Conservation (phyloP, 2,888 invertebrate genomes). For the Smittia aterrima region DNA sequence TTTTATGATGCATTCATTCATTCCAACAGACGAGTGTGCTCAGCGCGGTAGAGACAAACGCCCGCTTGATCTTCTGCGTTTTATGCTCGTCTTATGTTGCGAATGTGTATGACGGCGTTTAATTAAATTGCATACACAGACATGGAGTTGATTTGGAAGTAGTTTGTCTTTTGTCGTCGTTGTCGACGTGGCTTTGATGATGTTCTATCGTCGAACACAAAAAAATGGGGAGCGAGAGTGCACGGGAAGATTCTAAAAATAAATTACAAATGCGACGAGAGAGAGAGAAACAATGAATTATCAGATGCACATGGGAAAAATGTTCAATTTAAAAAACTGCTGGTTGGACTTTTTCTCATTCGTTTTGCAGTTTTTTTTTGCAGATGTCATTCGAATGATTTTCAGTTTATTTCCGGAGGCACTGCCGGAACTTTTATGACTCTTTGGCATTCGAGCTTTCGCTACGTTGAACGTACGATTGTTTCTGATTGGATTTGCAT, state of each 20-base stretch:
- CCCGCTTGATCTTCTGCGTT: not conserved
- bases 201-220: not conserved
- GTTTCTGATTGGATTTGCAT: too few relatives aligned
- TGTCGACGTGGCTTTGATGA: not conserved
- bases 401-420: slow-evolving; percentile 35
- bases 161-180: not conserved
- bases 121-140: slow-evolving; percentile 31
- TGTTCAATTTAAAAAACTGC: slow-evolving; percentile 3
- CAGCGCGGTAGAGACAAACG: not conserved
- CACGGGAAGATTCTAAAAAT: slow-evolving; percentile 15
- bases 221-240: not conserved
- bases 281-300: slow-evolving; percentile 12
- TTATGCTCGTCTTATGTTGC: slow-evolving; percentile 7
- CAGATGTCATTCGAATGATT: slow-evolving; percentile 36
- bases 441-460: slow-evolving; percentile 1
- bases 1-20: slow-evolving; percentile 38
- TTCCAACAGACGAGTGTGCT: not conserved
- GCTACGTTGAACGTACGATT: not conserved
- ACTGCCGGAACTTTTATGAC: slow-evolving; percentile 19
- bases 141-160: not conserved
- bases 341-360: not conserved
- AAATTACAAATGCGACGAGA: slow-evolving; percentile 9
- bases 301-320: not conserved
- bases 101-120: slow-evolving; percentile 19
- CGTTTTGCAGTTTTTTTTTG: slow-evolving; percentile 9